phyloP scores from a whole-genome alignment of 2,888 invertebrate genomes.

The Polymixis lichenea region DNA sequence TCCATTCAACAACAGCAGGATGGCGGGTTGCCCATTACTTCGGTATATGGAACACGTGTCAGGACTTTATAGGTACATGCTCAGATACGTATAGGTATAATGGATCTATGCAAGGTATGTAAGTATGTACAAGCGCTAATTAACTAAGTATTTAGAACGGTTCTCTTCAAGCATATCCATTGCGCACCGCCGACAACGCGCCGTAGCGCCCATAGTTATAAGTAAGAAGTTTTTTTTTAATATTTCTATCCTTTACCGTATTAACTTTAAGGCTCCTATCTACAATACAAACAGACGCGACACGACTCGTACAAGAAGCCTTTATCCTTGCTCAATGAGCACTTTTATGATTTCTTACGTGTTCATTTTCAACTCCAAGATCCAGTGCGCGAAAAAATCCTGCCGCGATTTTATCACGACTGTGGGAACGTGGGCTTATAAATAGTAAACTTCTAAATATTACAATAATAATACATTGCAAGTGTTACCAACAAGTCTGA shows the following conservation, averaged over 20 bases:
- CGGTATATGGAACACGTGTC: slow-evolving; percentile 27
- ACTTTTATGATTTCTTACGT: no score
- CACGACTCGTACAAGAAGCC: no score
- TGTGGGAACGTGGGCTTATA: no score
- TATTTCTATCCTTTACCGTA: no score
- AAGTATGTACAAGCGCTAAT: slow-evolving; percentile 27
- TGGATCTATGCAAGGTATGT: background rate
- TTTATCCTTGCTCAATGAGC: no score
- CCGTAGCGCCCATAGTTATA: background rate
- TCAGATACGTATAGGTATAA: background rate
- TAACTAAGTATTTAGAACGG: slow-evolving; percentile 50
- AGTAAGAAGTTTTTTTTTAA: no score
- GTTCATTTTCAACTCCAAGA: no score
- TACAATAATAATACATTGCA: background rate
- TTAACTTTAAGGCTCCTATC: no score
- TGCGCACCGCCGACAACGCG: slow-evolving; percentile 24
- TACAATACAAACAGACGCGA: no score
- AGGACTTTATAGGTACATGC: background rate
- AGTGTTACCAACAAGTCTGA: slow-evolving; percentile 5
- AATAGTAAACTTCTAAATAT: background rate
- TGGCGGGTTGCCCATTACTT: slow-evolving; percentile 1
- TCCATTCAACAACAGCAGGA: slow-evolving; percentile 14
- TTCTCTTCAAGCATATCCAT: slow-evolving; percentile 45
- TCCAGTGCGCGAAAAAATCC: no score
- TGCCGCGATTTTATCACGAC: no score